Evolutionary conservation across 2,888 invertebrate species (phyloP), one percentile per base, ranked within the genome.

Genomic region (Cremastinae sp.): DNA sequence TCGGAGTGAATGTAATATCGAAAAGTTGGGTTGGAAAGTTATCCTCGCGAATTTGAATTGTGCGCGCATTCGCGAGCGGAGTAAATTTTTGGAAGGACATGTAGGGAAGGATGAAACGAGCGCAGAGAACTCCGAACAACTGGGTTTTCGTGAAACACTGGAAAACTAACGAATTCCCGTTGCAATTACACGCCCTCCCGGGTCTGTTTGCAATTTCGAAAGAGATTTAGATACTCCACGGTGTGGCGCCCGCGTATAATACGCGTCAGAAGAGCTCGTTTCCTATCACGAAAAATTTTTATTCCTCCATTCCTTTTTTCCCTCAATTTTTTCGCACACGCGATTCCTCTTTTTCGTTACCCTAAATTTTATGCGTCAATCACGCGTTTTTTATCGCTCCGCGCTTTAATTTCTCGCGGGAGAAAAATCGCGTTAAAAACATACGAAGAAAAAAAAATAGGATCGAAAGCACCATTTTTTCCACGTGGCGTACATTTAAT

Each of bases 131-230:
- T 59, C 65, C 14, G 43, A 45, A 66, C n/a, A n/a, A n/a, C 35
- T 37, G 66, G 73, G 59, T 73, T 66, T 66, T 39, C 59, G 18
- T 41, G 66, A 37, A 66, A 66, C 59, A 65, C 66, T 35, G 64
- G 7, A 12, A 66, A 53, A 59, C 66, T 66, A 73, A 73, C 73
- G 73, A 73, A 65, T 66, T 73, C 73, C 73, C 73, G 66, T 73
- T 59, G 73, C 73, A 73, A 73, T 73, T 73, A 66, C 73, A 73
- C 73, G 73, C 66, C 59, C 53, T 61, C 66, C 58, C 73, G 66
- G 65, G 37, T 59, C 73, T 59, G 66, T 73, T 73, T 66, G 73
- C 66, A 73, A 73, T 73, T 73, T 73, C 59, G 43, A 73, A 73
- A 66, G 73, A 66, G 66, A 66, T 73, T 66, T 65, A 59, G 66